Percentiles rank a stretch among this genome's conserved stretches.
Evolutionary conservation across 2,113 vertebrate genomes (phyloP).

Genomic region (Cephalopterus ornatus): DNA sequence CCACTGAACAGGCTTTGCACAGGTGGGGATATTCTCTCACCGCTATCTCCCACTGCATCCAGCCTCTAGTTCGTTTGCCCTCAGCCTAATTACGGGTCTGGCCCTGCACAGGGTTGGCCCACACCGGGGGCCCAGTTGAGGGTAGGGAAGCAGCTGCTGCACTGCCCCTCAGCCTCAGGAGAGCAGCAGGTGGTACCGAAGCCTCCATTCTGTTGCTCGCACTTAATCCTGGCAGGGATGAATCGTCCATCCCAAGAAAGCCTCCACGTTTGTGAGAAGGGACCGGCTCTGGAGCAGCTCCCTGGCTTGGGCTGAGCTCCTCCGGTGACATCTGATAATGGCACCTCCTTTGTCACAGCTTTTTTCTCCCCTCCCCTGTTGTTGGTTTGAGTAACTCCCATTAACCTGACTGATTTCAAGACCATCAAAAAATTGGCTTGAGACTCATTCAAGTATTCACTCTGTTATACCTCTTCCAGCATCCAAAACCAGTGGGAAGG

Average conservation of each 20-base stretch:
- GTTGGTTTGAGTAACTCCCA: not conserved
- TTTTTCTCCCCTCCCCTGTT: not conserved
- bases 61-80: not conserved
- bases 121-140: rapidly evolving
- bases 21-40: not conserved
- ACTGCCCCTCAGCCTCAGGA: not conserved
- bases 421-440: not conserved
- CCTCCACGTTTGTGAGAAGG: not conserved
- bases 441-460: not conserved
- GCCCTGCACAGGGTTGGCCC: not conserved
- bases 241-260: not conserved
- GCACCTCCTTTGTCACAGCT: not conserved
- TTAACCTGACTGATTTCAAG: not conserved
- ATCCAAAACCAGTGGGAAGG: not conserved
- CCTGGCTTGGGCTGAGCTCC: not conserved
- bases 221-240: not conserved
- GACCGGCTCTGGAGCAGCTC: not conserved
- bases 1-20: not conserved
- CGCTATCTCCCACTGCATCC: not conserved
- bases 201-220: rapidly evolving
- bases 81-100: not conserved
- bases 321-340: not conserved
- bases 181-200: rapidly evolving
- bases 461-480: not conserved
- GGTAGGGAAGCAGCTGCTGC: not conserved